phyloP scores from a whole-genome alignment of 2,797 vertebrate genomes.

The Pampus argenteus region DNA sequence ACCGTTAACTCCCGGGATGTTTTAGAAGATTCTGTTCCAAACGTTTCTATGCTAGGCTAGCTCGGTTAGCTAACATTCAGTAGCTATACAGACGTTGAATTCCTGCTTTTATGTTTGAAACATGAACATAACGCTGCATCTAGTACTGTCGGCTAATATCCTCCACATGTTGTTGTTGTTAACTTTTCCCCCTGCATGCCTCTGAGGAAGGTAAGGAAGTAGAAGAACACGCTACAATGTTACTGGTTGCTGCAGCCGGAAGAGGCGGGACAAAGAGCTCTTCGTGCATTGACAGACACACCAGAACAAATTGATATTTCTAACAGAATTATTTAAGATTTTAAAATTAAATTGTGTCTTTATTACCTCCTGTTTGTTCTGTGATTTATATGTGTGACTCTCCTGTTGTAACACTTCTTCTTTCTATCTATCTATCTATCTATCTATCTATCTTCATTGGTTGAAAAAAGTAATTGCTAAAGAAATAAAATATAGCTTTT shows the following conservation, averaged over 20 bases:
- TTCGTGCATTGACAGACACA: too few species aligned
- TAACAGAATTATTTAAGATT: too few species aligned
- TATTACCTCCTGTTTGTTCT: too few species aligned
- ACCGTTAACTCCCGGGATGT: background rate
- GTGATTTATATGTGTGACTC: too few species aligned
- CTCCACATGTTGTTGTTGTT: background rate
- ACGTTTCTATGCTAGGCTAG: background rate
- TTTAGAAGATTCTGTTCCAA: background rate
- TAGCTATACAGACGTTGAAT: background rate
- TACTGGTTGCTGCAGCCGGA: constrained; percentile 43
- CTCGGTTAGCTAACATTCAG: background rate
- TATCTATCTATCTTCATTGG: too few species aligned
- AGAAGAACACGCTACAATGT: accelerated
- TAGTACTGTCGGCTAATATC: accelerated
- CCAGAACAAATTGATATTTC: too few species aligned
- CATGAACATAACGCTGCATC: accelerated
- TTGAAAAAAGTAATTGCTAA: too few species aligned
- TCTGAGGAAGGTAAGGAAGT: constrained; percentile 43
- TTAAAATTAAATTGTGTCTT: too few species aligned
- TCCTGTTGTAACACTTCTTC: too few species aligned
- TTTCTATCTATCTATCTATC: too few species aligned
- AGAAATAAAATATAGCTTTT: too few species aligned
- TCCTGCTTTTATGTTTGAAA: background rate
- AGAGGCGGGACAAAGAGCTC: constrained; percentile 20
- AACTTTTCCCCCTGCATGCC: background rate